Evolutionary conservation across 2,113 vertebrate genomes (phyloP).

Genomic region (Eptesicus fuscus): DNA sequence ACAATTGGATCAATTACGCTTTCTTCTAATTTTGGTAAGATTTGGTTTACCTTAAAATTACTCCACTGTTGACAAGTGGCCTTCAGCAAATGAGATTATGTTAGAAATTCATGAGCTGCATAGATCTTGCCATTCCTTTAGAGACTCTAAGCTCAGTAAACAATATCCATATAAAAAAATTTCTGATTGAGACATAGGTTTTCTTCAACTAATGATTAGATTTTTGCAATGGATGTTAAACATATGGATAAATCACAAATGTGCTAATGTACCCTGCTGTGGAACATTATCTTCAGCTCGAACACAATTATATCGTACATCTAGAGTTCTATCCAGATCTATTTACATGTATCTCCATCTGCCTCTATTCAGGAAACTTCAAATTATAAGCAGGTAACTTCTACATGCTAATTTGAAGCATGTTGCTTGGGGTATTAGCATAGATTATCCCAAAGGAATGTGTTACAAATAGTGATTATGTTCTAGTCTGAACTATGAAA

Average conservation of each 20-base stretch:
- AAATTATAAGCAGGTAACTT: background rate
- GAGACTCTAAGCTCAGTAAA: background rate
- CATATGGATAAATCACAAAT: slow-evolving; percentile 10
- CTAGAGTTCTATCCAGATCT: slow-evolving; percentile 9
- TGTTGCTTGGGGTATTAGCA: background rate
- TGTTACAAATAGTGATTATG: background rate
- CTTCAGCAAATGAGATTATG: background rate
- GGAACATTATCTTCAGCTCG: background rate
- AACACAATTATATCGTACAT: background rate
- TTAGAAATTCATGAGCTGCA: background rate
- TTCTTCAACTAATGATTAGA: slow-evolving; percentile 47
- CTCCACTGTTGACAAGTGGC: background rate
- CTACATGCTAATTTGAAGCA: background rate
- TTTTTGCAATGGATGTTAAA: slow-evolving; percentile 39
- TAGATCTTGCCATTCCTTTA: background rate
- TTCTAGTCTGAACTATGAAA: background rate
- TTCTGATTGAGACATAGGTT: slow-evolving; percentile 8
- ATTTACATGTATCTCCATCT: background rate
- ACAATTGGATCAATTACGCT: slow-evolving; percentile 21
- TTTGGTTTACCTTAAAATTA: slow-evolving; percentile 21
- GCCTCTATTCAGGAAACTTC: background rate
- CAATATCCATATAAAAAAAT: background rate
- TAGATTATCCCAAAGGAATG: background rate
- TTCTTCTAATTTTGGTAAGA: slow-evolving; percentile 23
- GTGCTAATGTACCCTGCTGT: background rate